Evolutionary conservation across 2,797 vertebrate genomes (phyloP).

Genomic region (Ibycter americanus): DNA sequence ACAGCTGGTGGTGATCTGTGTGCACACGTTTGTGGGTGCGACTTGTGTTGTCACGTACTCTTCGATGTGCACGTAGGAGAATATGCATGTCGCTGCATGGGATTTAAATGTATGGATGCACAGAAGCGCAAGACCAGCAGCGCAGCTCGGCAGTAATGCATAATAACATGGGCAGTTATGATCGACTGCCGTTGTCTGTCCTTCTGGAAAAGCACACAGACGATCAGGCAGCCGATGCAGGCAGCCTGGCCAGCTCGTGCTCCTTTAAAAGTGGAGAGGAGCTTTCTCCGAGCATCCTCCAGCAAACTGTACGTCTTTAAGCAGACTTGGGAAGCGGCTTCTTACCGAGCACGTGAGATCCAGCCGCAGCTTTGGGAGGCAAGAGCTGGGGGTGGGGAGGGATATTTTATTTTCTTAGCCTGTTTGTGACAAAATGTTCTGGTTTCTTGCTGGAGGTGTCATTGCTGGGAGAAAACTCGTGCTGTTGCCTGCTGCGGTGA

Average conservation of each 20-base stretch:
- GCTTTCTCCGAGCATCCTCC: not conserved
- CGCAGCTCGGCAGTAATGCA: not conserved
- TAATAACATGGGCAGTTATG: fast-evolving
- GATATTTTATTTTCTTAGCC: not conserved
- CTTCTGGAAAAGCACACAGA: not conserved
- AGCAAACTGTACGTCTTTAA: not conserved
- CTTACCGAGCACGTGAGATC: not conserved
- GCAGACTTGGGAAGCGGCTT: not conserved
- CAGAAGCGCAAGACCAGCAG: not conserved
- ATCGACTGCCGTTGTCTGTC: not conserved
- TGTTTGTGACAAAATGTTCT: not conserved
- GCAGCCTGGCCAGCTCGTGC: not conserved
- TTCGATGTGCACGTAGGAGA: fast-evolving
- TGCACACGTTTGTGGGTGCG: fast-evolving
- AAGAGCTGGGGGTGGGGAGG: not conserved
- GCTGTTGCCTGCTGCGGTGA: not conserved
- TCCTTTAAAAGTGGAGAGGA: not conserved
- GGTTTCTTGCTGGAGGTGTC: slow-evolving; percentile 40
- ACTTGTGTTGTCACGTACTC: not conserved
- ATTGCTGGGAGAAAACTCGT: not conserved
- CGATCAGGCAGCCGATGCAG: not conserved
- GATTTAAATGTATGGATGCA: not conserved
- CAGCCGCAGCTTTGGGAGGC: not conserved
- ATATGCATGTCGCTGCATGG: not conserved
- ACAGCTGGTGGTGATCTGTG: not conserved